Percentiles rank a stretch among this genome's conserved stretches.
Evolutionary conservation across 2,113 vertebrate genomes (phyloP).

Genomic region (Lethenteron reissneri): DNA sequence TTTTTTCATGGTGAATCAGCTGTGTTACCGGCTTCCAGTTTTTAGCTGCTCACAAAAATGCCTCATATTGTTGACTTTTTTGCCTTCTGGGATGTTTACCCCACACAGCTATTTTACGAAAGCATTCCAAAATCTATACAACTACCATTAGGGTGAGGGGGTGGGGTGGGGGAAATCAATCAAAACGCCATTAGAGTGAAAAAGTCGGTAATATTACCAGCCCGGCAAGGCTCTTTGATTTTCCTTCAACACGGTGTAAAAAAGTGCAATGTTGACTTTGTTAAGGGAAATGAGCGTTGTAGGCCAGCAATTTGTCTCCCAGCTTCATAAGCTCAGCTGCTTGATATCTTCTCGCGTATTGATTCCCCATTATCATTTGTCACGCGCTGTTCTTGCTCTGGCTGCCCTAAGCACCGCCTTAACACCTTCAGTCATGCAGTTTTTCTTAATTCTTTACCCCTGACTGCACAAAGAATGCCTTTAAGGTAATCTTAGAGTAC

Average conservation of each 20-base stretch:
- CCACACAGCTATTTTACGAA: constrained; percentile 99
- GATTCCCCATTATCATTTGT: constrained; percentile 99
- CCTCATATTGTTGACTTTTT: constrained; percentile 90
- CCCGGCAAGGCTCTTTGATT: constrained; percentile 99
- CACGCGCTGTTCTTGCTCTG: constrained; percentile 72
- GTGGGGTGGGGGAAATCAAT: constrained; percentile 88
- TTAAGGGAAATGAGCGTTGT: constrained; percentile 99
- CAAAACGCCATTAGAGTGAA: constrained; percentile 99
- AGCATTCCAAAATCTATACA: constrained; percentile 99
- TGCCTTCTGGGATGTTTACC: constrained; percentile 99
- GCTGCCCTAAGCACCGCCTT: too few relatives aligned
- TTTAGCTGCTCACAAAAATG: constrained; percentile 26
- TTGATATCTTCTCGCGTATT: constrained; percentile 99
- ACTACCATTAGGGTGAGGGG: constrained; percentile 84
- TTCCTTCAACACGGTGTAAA: constrained; percentile 99
- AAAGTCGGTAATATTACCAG: constrained; percentile 99
- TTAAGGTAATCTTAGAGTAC: too few relatives aligned
- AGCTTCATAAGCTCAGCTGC: constrained; percentile 99
- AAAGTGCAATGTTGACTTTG: constrained; percentile 99
- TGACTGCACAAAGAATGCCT: too few relatives aligned
- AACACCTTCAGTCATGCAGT: too few relatives aligned
- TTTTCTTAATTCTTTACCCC: too few relatives aligned
- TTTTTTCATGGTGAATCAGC: constrained; percentile 19
- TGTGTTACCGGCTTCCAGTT: constrained; percentile 19
- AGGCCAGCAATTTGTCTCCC: constrained; percentile 99